phyloP scores from a whole-genome alignment of 2,797 vertebrate genomes.

The Hapalemur alaotrensis region DNA sequence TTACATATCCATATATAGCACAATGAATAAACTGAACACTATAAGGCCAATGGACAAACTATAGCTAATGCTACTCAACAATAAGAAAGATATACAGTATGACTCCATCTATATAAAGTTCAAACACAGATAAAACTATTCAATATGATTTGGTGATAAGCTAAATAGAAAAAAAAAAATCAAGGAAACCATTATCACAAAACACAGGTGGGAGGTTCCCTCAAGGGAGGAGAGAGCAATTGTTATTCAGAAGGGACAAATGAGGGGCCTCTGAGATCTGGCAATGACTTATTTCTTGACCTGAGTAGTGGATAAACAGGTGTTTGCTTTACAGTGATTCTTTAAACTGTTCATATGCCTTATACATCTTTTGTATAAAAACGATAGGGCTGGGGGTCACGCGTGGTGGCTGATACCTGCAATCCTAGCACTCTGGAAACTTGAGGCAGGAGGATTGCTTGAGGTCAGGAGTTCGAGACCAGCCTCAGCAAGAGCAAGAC shows the following conservation, averaged over 20 bases:
- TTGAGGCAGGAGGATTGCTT: too few relatives aligned
- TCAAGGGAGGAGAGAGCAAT: neutral
- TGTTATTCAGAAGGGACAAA: neutral
- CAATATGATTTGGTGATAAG: neutral
- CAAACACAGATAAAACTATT: constrained; percentile 19
- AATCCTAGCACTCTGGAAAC: too few relatives aligned
- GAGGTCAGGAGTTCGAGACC: too few relatives aligned
- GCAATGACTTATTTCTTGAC: neutral
- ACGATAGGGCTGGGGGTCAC: neutral
- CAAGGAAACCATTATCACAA: neutral
- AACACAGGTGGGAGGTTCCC: neutral
- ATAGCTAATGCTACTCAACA: neutral
- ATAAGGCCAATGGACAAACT: neutral
- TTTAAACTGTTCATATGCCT: neutral
- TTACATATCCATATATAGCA: neutral
- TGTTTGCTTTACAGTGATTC: neutral
- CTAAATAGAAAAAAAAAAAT: neutral
- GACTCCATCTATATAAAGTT: neutral
- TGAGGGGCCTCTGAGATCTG: neutral
- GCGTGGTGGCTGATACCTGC: too few relatives aligned
- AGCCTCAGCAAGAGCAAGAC: too few relatives aligned
- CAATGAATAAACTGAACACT: neutral
- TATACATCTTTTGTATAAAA: neutral
- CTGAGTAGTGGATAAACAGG: neutral
- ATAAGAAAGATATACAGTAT: neutral